Percentiles rank a stretch among this genome's conserved stretches.
Evolutionary conservation across 2,797 vertebrate species (phyloP).

Genomic region (Bryconaethiops microstoma): DNA sequence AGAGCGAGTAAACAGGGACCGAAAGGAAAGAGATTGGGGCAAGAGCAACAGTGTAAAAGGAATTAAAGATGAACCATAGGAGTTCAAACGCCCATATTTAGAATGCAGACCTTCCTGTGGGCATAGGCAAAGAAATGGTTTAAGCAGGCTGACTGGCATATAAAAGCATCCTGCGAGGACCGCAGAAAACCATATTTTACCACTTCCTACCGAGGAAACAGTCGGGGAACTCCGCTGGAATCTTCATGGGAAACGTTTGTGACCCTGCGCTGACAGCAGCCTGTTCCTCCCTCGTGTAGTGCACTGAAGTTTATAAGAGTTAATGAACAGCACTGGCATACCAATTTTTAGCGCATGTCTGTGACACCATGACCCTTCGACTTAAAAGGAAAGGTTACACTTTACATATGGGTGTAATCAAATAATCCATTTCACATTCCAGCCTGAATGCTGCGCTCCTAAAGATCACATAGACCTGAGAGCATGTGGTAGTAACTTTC

Average conservation of each 20-base stretch:
- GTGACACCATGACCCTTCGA: conserved; percentile 63
- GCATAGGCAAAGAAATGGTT: conserved; percentile 59
- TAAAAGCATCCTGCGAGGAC: conserved; percentile 62
- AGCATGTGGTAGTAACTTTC: conserved; percentile 44
- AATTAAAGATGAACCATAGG: conserved; percentile 48
- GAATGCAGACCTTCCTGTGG: conserved; percentile 64
- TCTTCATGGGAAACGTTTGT: conserved; percentile 63
- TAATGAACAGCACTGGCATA: conserved; percentile 67
- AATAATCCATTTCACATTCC: conserved; percentile 53
- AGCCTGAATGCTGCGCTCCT: conserved; percentile 31
- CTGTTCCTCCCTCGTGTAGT: conserved; percentile 60
- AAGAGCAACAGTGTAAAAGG: conserved; percentile 20
- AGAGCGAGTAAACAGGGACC: conserved; percentile 32
- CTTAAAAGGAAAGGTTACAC: conserved; percentile 55
- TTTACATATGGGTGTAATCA: conserved; percentile 65
- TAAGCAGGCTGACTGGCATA: conserved; percentile 65
- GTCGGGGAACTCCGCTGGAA: conserved; percentile 49
- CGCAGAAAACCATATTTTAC: conserved; percentile 61
- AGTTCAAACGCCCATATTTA: conserved; percentile 48
- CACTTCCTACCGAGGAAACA: conserved; percentile 69
- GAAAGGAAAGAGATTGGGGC: conserved; percentile 36
- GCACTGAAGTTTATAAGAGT: conserved; percentile 68
- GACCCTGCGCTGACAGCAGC: conserved; percentile 64
- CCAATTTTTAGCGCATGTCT: conserved; percentile 51
- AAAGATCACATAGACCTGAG: conserved; percentile 23